Conservation (phyloP, 2,113 vertebrate species). For the Irena cyanogastra region DNA sequence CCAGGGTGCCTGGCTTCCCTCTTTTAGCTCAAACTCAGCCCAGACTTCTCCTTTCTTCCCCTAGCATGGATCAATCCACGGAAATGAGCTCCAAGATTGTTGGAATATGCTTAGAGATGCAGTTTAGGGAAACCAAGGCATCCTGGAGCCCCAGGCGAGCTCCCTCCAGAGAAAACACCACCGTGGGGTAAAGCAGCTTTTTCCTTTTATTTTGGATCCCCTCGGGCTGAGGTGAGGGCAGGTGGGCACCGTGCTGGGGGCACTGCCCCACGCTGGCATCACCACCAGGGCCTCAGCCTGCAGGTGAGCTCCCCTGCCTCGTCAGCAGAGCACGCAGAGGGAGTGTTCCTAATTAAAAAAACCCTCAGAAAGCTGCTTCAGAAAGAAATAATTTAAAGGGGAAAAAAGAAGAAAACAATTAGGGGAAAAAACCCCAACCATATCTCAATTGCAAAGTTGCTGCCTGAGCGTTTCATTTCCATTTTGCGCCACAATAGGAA, state of each 20-base stretch:
- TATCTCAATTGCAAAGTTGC: neutral
- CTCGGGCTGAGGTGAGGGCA: neutral
- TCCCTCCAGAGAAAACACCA: neutral
- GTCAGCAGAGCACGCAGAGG: neutral
- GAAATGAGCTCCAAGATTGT: neutral
- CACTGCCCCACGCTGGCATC: neutral
- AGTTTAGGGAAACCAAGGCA: neutral
- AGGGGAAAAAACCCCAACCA: neutral
- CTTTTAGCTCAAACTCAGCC: neutral
- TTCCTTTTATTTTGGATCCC: neutral
- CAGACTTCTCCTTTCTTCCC: neutral
- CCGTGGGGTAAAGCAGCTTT: neutral
- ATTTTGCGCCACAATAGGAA: neutral
- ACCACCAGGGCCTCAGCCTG: fast-evolving
- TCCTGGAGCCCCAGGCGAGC: neutral
- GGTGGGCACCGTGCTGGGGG: neutral
- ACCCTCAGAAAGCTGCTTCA: neutral
- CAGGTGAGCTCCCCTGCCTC: neutral
- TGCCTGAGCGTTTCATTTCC: slow-evolving; percentile 6
- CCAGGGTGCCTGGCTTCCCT: neutral
- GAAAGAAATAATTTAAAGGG: neutral
- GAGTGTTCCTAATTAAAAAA: neutral
- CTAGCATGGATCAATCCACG: neutral
- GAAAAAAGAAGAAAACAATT: neutral
- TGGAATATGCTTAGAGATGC: neutral